A percentile compares a stretch with the other conserved stretches of the same genome.
Conservation (phyloP, 53 echinoderm and acorn worm genomes). For the Actinopyga echinites region DNA sequence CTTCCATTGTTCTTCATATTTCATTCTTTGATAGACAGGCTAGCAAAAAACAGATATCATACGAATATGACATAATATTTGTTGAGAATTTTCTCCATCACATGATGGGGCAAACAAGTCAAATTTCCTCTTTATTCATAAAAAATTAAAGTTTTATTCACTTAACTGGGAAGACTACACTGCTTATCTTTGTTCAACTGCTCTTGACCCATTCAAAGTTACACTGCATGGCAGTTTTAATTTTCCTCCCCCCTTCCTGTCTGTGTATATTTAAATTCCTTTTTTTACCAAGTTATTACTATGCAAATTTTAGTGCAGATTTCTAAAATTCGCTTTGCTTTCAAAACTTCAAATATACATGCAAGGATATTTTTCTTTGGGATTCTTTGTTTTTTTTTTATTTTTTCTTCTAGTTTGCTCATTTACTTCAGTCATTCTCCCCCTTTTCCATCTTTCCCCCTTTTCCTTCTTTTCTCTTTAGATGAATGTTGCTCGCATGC, state of each 20-base stretch:
- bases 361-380: background rate
- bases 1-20: too few relatives aligned
- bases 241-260: too few relatives aligned
- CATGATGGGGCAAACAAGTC: too few relatives aligned
- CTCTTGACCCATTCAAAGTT: background rate
- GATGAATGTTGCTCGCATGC: slow-evolving; percentile 86
- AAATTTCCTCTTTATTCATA: too few relatives aligned
- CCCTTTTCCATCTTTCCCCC: background rate
- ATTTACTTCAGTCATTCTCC: slow-evolving; percentile 5
- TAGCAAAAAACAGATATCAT: too few relatives aligned
- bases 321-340: background rate
- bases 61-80: too few relatives aligned
- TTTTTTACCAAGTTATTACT: background rate
- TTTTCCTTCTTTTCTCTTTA: slow-evolving; percentile 23
- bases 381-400: background rate
- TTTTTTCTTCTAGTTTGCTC: background rate
- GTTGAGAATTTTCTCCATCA: too few relatives aligned
- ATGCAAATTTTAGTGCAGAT: background rate
- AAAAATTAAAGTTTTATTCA: too few relatives aligned
- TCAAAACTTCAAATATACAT: background rate
- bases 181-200: too few relatives aligned
- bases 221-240: background rate
- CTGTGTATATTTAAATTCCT: too few relatives aligned
- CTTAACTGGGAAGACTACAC: too few relatives aligned
- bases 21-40: too few relatives aligned